Evolutionary conservation across 2,113 vertebrate genomes (phyloP).

Genomic region (Pterocles gutturalis): DNA sequence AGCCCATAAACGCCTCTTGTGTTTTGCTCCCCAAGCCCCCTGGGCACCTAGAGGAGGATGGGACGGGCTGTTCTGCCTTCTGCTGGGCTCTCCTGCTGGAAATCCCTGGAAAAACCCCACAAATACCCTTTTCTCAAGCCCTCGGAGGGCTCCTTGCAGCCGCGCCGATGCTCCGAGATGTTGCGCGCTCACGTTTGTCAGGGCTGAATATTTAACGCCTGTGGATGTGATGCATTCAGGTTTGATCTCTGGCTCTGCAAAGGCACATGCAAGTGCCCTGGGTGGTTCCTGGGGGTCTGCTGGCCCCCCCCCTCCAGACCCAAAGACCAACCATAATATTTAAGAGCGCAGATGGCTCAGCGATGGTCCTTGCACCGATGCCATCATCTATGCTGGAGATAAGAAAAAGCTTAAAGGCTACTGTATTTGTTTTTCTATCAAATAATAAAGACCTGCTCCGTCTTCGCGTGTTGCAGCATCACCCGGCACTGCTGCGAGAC

Average conservation of each 20-base stretch:
- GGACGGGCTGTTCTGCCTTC: neutral
- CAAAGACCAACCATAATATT: fast-evolving
- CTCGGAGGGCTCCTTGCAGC: neutral
- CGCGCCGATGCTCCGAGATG: fast-evolving
- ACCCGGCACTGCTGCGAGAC: neutral
- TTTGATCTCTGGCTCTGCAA: neutral
- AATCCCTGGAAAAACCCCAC: fast-evolving
- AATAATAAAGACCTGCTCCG: neutral
- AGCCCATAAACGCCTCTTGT: fast-evolving
- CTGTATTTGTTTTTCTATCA: neutral
- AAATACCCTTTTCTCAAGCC: fast-evolving
- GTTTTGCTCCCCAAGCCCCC: neutral
- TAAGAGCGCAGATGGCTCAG: neutral
- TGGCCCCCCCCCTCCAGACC: neutral
- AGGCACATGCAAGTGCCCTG: fast-evolving
- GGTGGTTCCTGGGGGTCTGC: neutral
- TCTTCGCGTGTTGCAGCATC: neutral
- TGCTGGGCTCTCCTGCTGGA: neutral
- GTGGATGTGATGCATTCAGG: fast-evolving
- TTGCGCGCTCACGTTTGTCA: fast-evolving
- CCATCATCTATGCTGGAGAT: neutral
- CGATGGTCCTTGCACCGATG: fast-evolving
- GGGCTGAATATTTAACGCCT: fast-evolving
- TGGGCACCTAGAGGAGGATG: neutral
- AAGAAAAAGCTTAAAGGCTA: neutral